phyloP scores from a whole-genome alignment of 2,113 vertebrate species.

The Gavialis gangeticus region DNA sequence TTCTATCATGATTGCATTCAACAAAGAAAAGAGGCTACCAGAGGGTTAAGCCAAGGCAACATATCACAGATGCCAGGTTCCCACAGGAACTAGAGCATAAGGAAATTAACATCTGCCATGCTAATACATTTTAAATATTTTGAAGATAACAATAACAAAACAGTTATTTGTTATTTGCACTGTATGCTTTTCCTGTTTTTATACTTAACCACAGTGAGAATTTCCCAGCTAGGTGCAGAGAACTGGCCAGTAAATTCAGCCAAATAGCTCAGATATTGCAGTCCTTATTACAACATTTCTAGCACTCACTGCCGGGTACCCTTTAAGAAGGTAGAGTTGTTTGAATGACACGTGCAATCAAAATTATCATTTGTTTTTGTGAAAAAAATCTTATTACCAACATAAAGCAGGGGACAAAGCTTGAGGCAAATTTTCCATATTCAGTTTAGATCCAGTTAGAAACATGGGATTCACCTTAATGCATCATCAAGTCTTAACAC shows the following conservation, averaged over 20 bases:
- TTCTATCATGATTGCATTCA: background rate
- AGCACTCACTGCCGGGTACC: constrained; percentile 56
- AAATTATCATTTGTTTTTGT: constrained; percentile 58
- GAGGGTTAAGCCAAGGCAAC: background rate
- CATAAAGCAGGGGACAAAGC: constrained; percentile 34
- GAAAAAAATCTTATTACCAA: constrained; percentile 37
- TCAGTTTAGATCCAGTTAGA: constrained; percentile 42
- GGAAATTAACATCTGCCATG: background rate
- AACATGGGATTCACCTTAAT: constrained; percentile 61
- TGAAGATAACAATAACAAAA: background rate
- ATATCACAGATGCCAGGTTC: background rate
- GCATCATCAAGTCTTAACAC: constrained; percentile 35
- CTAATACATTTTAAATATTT: constrained; percentile 33
- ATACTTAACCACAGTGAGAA: constrained; percentile 11
- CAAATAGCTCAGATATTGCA: constrained; percentile 38
- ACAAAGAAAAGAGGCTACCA: background rate
- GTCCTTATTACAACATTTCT: constrained; percentile 21
- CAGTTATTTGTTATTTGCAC: constrained; percentile 19
- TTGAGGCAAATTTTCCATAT: constrained; percentile 24
- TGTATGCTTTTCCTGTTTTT: constrained; percentile 16
- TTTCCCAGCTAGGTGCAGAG: constrained; percentile 4
- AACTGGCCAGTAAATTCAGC: constrained; percentile 24
- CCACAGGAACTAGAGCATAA: background rate
- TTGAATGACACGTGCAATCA: constrained; percentile 63
- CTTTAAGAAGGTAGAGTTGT: constrained; percentile 56